Evolutionary conservation across 2,888 invertebrate species (phyloP).

Genomic region (Drosophila neonasuta): DNA sequence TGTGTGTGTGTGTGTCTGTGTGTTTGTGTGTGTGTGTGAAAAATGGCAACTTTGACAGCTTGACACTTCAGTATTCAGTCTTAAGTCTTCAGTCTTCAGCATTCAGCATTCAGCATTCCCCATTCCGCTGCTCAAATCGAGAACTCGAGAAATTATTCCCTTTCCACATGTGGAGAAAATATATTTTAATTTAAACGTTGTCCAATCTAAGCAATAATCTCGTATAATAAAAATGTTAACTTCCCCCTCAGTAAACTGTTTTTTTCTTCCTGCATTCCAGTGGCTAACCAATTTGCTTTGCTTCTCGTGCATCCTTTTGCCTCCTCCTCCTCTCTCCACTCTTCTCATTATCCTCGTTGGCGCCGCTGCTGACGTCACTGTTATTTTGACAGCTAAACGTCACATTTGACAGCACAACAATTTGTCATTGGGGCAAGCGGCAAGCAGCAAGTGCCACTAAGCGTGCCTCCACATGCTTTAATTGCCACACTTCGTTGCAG

Average conservation of each 20-base stretch:
- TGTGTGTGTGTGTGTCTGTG: conserved; percentile 38
- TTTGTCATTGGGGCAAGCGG: conserved; percentile 72
- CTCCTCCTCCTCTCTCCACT: neutral
- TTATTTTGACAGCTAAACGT: conserved; percentile 80
- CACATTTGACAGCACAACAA: conserved; percentile 76
- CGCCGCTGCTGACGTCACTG: conserved; percentile 54
- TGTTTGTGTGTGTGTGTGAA: conserved; percentile 62
- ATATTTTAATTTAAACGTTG: conserved; percentile 67
- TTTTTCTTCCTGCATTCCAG: conserved; percentile 10
- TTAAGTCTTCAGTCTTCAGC: conserved; percentile 19
- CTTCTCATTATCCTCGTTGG: conserved; percentile 20
- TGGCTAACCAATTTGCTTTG: conserved; percentile 23
- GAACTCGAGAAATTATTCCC: conserved; percentile 3
- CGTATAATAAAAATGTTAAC: conserved; percentile 60
- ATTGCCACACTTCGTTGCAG: conserved; percentile 42
- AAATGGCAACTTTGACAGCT: conserved; percentile 78
- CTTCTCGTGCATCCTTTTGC: neutral
- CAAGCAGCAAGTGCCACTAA: conserved; percentile 15
- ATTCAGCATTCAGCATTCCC: neutral
- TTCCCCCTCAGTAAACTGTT: neutral
- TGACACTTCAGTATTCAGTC: conserved; percentile 62
- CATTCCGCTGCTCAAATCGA: neutral
- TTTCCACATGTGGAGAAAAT: conserved; percentile 46
- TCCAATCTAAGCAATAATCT: conserved; percentile 37
- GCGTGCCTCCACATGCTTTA: conserved; percentile 51